Conservation (phyloP, 2,113 vertebrate species). For the Rafetus swinhoei region DNA sequence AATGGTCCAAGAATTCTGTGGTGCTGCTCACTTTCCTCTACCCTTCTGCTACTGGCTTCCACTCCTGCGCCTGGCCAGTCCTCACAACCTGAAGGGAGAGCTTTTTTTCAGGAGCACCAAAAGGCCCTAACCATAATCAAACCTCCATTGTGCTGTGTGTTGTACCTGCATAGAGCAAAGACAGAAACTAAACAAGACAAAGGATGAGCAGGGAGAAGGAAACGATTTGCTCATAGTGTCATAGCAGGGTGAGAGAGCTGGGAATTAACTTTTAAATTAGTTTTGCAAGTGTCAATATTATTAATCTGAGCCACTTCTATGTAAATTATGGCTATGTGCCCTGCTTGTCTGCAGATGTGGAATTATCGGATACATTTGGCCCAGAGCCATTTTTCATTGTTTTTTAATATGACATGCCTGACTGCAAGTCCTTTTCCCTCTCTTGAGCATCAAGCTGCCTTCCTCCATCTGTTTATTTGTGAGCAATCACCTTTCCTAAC, state of each 20-base stretch:
- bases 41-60: neutral
- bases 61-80: neutral
- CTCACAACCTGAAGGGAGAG: neutral
- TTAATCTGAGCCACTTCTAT: neutral
- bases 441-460: neutral
- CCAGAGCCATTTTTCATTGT: neutral
- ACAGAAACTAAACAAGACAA: neutral
- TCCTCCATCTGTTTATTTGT: neutral
- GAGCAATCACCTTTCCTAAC: neutral
- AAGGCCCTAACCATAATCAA: neutral
- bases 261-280: neutral
- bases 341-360: neutral
- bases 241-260: neutral
- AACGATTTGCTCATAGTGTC: neutral
- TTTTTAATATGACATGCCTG: neutral
- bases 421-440: neutral
- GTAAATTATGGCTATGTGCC: neutral
- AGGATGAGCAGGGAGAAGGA: neutral
- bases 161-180: neutral
- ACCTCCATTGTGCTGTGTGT: neutral
- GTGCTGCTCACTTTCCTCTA: neutral
- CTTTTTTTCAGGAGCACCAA: neutral
- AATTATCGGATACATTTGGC: neutral
- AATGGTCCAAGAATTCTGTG: neutral
- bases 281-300: neutral